A percentile compares a stretch with the other conserved stretches of the same genome.
These are phyloP conservation scores for Numenius arquata DNA, from an alignment of 2,113 vertebrate species.

Conservation along the genomic window DNA sequence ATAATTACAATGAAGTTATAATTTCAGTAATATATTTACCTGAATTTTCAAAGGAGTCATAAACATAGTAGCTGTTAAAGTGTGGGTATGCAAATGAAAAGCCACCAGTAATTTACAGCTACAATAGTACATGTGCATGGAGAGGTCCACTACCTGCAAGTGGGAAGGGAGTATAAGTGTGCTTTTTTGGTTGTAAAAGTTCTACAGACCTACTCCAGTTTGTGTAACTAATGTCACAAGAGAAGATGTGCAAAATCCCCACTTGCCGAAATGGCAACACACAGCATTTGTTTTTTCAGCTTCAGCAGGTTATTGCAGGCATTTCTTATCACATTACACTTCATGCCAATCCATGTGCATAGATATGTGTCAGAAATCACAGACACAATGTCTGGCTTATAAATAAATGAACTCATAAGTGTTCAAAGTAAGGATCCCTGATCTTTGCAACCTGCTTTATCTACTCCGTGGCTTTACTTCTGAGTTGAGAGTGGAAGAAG, in stretches of 20 bases:
- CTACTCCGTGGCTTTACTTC: neutral
- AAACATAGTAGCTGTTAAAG: neutral
- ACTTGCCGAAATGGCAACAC: neutral
- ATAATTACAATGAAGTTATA: neutral
- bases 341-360: neutral
- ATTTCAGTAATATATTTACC: neutral
- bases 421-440: neutral
- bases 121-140: fast-evolving
- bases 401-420: conserved; percentile 34
- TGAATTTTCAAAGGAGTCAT: neutral
- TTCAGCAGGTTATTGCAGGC: neutral
- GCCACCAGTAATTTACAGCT: neutral
- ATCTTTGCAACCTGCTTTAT: neutral
- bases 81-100: neutral
- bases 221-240: neutral
- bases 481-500: neutral
- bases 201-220: neutral
- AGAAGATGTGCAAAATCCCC: neutral
- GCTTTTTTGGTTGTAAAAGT: neutral
- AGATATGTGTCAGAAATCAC: neutral
- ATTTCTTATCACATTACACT: conserved; percentile 15
- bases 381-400: neutral
- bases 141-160: neutral
- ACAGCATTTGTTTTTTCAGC: conserved; percentile 21
- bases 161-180: fast-evolving